Conservation (phyloP, 2,113 vertebrate species). For the Numida meleagris region DNA sequence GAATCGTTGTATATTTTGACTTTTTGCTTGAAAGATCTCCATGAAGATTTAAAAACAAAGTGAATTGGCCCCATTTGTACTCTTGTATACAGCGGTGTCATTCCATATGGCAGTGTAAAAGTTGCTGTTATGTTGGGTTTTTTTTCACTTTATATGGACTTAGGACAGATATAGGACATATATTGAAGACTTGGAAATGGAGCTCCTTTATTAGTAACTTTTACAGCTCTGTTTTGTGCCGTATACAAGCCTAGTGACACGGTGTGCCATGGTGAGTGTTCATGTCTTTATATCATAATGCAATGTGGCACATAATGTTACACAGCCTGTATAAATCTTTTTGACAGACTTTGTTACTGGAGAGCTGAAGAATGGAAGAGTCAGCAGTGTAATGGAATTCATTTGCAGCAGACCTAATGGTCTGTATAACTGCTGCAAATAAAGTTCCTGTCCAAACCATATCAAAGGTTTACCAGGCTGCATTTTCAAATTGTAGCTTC, state of each 20-base stretch:
- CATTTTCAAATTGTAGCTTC: background rate
- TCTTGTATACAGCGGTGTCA: background rate
- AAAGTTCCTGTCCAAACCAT: background rate
- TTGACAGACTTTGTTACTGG: background rate
- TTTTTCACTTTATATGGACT: background rate
- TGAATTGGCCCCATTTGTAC: background rate
- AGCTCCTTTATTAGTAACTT: background rate
- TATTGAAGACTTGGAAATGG: background rate
- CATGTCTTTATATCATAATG: background rate
- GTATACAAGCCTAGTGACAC: accelerated
- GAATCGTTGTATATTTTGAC: slow-evolving; percentile 50
- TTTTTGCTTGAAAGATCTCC: slow-evolving; percentile 16
- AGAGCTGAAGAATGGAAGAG: background rate
- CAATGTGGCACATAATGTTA: background rate
- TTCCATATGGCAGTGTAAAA: background rate
- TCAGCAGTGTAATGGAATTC: background rate
- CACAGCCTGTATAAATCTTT: background rate
- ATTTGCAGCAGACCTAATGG: background rate
- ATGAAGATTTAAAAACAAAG: background rate
- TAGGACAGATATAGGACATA: background rate
- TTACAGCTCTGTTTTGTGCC: background rate
- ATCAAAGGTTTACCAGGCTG: background rate
- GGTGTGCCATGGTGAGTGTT: background rate
- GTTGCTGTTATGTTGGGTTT: background rate
- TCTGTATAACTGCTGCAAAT: background rate